Conservation (phyloP, 53 echinoderm and acorn worm species). For the Echinometra lucunter region DNA sequence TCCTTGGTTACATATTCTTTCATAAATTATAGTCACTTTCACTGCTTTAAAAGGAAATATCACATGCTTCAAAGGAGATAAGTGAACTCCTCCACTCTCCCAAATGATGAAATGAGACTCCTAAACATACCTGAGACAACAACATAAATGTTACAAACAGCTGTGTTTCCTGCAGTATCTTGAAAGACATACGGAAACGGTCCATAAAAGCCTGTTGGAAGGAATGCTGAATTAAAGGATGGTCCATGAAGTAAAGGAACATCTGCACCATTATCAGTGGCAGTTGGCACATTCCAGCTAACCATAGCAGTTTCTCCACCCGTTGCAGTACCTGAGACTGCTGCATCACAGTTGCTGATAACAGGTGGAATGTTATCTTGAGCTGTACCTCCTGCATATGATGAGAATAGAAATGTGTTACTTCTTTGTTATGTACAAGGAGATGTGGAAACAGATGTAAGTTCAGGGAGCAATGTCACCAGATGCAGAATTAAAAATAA, state of each 20-base stretch:
- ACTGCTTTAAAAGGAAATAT: too few species aligned
- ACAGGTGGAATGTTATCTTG: slow-evolving; percentile 8
- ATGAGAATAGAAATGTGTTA: too few species aligned
- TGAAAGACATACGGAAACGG: neutral
- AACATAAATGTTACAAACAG: neutral
- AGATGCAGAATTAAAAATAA: too few species aligned
- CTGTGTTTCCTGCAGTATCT: neutral
- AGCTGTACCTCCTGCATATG: neutral
- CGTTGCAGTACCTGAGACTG: neutral
- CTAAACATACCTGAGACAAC: neutral
- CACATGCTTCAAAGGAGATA: too few species aligned
- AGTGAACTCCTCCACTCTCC: too few species aligned
- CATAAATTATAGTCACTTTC: too few species aligned
- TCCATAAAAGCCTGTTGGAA: neutral
- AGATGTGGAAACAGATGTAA: too few species aligned
- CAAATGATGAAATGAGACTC: neutral
- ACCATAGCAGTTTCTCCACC: neutral
- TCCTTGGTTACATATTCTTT: too few species aligned
- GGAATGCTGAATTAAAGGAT: neutral
- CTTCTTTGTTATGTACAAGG: too few species aligned
- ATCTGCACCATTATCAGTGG: neutral
- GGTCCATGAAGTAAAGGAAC: neutral
- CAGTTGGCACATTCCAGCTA: neutral
- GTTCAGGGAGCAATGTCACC: too few species aligned
- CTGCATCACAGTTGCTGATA: neutral